These are phyloP conservation scores for Trichomalopsis sarcophagae DNA, from an alignment of 1,140 invertebrate genomes.

Conservation along the genomic window DNA sequence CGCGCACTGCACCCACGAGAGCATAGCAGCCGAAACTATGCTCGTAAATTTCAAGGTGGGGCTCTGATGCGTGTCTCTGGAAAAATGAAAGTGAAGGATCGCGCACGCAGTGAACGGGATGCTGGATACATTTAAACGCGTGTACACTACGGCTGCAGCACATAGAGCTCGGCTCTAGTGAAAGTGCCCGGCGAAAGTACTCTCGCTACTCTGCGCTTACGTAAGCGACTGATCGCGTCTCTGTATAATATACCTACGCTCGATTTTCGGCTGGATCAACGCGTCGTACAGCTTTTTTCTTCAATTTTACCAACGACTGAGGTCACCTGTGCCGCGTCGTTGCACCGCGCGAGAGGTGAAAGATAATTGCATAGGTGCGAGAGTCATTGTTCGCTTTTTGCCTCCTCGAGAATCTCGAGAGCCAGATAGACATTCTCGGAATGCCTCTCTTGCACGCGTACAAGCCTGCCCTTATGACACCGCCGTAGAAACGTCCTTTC, in stretches of 20 bases:
- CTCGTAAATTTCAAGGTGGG: conserved; percentile 35
- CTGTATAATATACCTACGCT: conserved; percentile 54
- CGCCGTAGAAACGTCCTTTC: too few relatives aligned
- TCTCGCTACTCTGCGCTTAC: conserved; percentile 65
- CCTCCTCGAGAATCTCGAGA: too few relatives aligned
- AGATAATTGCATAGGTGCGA: not conserved
- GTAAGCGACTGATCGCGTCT: conserved; percentile 62
- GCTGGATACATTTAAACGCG: not conserved
- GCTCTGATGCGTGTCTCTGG: not conserved
- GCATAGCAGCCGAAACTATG: not conserved
- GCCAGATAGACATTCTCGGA: too few relatives aligned
- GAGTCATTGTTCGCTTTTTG: not conserved
- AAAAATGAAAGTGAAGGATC: conserved; percentile 48
- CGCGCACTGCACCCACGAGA: not conserved
- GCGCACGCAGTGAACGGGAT: conserved; percentile 34
- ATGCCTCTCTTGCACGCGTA: too few relatives aligned
- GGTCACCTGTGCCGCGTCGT: too few relatives aligned
- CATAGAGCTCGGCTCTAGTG: conserved; percentile 62
- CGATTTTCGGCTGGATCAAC: not conserved
- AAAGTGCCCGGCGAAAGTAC: conserved; percentile 73
- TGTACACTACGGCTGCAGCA: not conserved
- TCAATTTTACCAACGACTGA: too few relatives aligned
- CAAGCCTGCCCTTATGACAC: too few relatives aligned
- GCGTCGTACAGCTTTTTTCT: too few relatives aligned
- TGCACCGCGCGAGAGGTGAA: not conserved